Conservation (phyloP, 2,113 vertebrate species). For the Stigmatopora nigra region DNA sequence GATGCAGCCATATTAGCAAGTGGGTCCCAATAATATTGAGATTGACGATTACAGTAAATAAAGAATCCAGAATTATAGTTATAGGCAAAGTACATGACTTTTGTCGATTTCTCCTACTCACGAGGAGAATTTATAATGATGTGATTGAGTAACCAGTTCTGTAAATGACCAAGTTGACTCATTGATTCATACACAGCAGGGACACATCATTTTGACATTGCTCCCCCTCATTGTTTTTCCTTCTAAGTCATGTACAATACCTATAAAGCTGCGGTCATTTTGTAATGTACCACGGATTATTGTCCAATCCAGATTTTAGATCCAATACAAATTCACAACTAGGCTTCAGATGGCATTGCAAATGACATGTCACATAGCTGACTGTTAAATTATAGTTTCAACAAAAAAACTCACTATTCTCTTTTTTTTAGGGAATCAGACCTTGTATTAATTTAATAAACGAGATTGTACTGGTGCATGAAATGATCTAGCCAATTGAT, state of each 20-base stretch:
- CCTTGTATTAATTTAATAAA: neutral
- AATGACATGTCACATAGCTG: neutral
- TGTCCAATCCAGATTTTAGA: neutral
- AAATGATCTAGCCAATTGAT: neutral
- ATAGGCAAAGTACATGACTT: neutral
- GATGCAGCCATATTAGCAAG: slow-evolving; percentile 36
- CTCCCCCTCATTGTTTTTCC: neutral
- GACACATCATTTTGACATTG: slow-evolving; percentile 12
- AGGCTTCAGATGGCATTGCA: neutral
- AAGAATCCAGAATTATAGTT: neutral
- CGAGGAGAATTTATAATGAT: slow-evolving; percentile 33
- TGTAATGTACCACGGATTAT: no score
- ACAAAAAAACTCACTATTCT: neutral
- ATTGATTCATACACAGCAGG: slow-evolving; percentile 21
- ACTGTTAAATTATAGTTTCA: neutral
- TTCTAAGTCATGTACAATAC: no score
- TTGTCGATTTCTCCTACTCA: slow-evolving; percentile 26
- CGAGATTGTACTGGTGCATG: neutral
- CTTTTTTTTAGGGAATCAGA: neutral
- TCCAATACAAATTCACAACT: neutral
- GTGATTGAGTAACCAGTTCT: slow-evolving; percentile 31
- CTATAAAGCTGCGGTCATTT: no score
- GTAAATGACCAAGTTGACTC: slow-evolving; percentile 21
- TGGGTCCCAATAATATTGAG: slow-evolving; percentile 32
- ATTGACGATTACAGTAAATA: neutral